Evolutionary conservation across 1,140 invertebrate species (phyloP), one percentile per base, ranked within the genome.

Genomic region (Holotrichia oblita): DNA sequence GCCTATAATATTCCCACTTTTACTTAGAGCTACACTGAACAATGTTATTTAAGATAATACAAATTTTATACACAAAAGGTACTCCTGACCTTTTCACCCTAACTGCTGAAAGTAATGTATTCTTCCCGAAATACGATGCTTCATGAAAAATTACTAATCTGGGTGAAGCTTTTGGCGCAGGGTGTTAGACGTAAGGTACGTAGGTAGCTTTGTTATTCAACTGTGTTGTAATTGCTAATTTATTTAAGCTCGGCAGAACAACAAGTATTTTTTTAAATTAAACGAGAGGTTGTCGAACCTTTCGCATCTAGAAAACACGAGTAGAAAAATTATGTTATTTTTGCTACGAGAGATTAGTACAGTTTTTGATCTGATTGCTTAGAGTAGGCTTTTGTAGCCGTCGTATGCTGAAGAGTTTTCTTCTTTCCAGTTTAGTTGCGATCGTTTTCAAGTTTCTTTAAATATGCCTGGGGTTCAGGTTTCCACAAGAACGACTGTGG

Each of bases 21-120:
- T 55, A 55, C 48, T 55, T 55, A 55, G 2, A 17, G 48, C 17
- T 48, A 10, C 1, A 48, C 44, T 0, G 44, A 48, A 48, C 48
- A 55, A 55, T 55, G n/a, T 17, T 55, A 17, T 55, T 55, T 55
- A 55, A 55, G 48, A 55, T 55, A 55, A 55, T 55, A 55, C 14
- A 55, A 55, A 55, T 55, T 55, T 55, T 55, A 55, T 55, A 55
- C n/a, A 55, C 48, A 55, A 55, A 20, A 6, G 48, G 48, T 55
- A 17, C 17, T 55, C 48, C 48, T 55, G 14, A 55, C 48, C 48
- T 55, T 55, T 55, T 55, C 48, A 6, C 48, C 48, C 2, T 17
- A 55, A 55, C 48, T 55, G 14, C 48, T 55, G 14, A 17, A 55
- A 55, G 48, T 55, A 55, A 55, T 55, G 48, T 55, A 55, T 6